phyloP scores from a whole-genome alignment of 2,888 invertebrate genomes.

The Tachystola acroxantha region DNA sequence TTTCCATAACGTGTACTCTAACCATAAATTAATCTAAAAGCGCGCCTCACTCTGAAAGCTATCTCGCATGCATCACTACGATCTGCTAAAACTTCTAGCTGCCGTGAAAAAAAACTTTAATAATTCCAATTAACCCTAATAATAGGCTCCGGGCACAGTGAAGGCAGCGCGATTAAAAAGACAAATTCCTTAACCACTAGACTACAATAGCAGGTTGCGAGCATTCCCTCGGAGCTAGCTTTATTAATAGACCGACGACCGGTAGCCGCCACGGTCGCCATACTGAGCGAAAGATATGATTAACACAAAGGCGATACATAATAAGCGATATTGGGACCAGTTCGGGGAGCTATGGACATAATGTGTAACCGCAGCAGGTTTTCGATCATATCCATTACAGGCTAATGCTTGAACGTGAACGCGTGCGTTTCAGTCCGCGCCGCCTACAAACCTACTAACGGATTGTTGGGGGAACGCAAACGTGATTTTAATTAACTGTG shows the following conservation, averaged over 20 bases:
- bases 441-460: conserved; percentile 13
- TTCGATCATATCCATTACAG: conserved; percentile 56
- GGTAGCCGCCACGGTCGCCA: conserved; percentile 65
- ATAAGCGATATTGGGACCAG: conserved; percentile 74
- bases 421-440: conserved; percentile 32
- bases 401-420: conserved; percentile 42
- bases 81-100: conserved; percentile 64
- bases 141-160: conserved; percentile 62
- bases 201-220: conserved; percentile 71
- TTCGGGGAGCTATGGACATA: conserved; percentile 59
- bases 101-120: conserved; percentile 66
- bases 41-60: conserved; percentile 48
- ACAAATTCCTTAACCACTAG: conserved; percentile 72
- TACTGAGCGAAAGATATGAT: conserved; percentile 73
- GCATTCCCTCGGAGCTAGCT: conserved; percentile 57
- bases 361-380: conserved; percentile 60
- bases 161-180: conserved; percentile 72
- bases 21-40: conserved; percentile 65
- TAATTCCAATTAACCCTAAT: conserved; percentile 78
- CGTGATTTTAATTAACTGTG: conserved; percentile 10
- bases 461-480: conserved; percentile 8
- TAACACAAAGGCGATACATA: conserved; percentile 74
- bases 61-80: conserved; percentile 55
- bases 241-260: conserved; percentile 73
- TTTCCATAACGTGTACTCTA: conserved; percentile 56